phyloP scores from a whole-genome alignment of 2,888 invertebrate genomes.

The Syritta pipiens region DNA sequence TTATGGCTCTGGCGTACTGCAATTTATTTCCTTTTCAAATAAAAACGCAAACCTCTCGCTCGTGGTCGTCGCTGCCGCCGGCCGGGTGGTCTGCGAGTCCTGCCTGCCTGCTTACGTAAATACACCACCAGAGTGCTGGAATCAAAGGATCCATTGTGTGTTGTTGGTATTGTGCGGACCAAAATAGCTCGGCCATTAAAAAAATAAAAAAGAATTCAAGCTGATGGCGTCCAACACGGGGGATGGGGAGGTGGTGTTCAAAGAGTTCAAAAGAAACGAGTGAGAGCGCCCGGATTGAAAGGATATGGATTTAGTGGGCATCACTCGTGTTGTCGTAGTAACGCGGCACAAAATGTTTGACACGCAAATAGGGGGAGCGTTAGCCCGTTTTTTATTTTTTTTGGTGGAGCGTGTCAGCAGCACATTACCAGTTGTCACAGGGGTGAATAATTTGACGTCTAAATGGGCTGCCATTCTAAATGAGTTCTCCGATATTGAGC shows the following conservation, averaged over 20 bases:
- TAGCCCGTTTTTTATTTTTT: not conserved
- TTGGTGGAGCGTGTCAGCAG: not conserved
- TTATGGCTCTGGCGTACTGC: slow-evolving; percentile 57
- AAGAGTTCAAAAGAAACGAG: slow-evolving; percentile 31
- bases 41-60: slow-evolving; percentile 37
- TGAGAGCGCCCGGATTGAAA: not conserved
- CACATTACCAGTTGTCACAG: slow-evolving; percentile 19
- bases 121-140: slow-evolving; percentile 30
- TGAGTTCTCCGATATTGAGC: slow-evolving; percentile 22
- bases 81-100: slow-evolving; percentile 27
- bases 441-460: slow-evolving; percentile 16
- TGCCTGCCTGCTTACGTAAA: slow-evolving; percentile 43
- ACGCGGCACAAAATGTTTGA: not conserved
- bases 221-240: not conserved
- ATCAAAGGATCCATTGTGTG: slow-evolving; percentile 53
- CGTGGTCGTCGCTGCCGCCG: slow-evolving; percentile 22
- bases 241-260: not conserved
- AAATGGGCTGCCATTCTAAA: not conserved
- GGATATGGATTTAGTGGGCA: slow-evolving; percentile 10
- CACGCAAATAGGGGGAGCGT: not conserved
- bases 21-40: slow-evolving; percentile 64
- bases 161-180: slow-evolving; percentile 49
- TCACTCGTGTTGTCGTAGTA: slow-evolving; percentile 20
- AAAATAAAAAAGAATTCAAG: not conserved
- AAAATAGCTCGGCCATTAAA: slow-evolving; percentile 56